phyloP scores from a whole-genome alignment of 2,797 vertebrate species.

The Danio albolineatus region DNA sequence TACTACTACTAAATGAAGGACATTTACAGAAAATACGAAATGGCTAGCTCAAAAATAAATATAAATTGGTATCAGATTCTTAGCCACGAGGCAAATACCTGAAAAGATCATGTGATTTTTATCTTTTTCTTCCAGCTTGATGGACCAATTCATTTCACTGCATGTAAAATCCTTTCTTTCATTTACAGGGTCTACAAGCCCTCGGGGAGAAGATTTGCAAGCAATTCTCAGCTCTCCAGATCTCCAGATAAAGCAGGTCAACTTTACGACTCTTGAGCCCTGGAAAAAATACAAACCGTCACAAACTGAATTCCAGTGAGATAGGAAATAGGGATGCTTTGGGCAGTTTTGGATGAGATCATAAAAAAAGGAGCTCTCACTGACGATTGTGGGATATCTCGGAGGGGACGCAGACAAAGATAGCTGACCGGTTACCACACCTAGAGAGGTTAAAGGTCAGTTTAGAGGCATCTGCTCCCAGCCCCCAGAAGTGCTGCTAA shows the following conservation, averaged over 20 bases:
- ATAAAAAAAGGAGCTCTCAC: constrained; percentile 62
- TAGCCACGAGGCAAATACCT: constrained; percentile 37
- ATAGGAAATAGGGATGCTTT: constrained; percentile 43
- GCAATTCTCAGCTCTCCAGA: constrained; percentile 15
- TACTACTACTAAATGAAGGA: constrained; percentile 19
- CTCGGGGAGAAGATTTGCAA: constrained; percentile 11
- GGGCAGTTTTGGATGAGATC: constrained; percentile 32
- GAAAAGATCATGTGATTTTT: constrained; percentile 8
- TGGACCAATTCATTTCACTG: constrained; percentile 13
- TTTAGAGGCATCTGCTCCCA: constrained; percentile 64
- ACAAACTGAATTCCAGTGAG: constrained; percentile 60
- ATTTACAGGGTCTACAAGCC: constrained; percentile 12
- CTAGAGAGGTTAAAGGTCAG: constrained; percentile 59
- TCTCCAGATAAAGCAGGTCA: constrained; percentile 39
- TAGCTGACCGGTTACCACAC: constrained; percentile 50
- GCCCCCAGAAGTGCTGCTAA: constrained; percentile 41
- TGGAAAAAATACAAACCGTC: constrained; percentile 39
- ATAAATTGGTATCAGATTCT: background rate
- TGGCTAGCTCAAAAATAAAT: constrained; percentile 4
- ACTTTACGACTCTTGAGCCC: constrained; percentile 29
- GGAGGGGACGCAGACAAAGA: constrained; percentile 39
- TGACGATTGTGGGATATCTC: constrained; percentile 35
- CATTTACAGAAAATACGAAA: constrained; percentile 9
- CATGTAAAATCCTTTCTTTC: constrained; percentile 23
- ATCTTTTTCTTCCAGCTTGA: background rate